These are phyloP conservation scores for Drosophila sp. DNA, from an alignment of 1,140 invertebrate genomes.

Conservation along the genomic window DNA sequence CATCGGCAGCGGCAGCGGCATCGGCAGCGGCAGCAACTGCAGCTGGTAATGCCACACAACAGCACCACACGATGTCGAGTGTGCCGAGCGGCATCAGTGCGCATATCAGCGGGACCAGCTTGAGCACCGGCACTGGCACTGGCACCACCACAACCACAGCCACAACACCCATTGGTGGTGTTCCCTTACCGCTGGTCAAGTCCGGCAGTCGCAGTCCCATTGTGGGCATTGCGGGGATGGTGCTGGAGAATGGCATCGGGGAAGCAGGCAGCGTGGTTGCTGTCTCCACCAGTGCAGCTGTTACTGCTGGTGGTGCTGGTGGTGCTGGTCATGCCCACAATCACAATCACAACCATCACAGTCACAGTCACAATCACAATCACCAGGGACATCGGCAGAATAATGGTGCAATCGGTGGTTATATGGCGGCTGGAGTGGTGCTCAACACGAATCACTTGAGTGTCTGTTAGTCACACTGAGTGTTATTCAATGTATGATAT, in stretches of 20 bases:
- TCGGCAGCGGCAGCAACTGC: conserved; percentile 1
- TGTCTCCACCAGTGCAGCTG: conserved; percentile 2
- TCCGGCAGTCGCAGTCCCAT: conserved; percentile 64
- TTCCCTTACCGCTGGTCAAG: conserved; percentile 49
- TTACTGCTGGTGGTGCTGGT: not conserved
- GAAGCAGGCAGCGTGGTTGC: conserved; percentile 32
- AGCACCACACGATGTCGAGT: conserved; percentile 68
- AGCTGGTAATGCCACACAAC: not conserved
- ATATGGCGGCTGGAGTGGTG: conserved; percentile 80
- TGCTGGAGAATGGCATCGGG: conserved; percentile 41
- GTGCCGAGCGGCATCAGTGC: conserved; percentile 81
- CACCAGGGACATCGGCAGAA: conserved; percentile 39
- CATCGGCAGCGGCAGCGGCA: conserved; percentile 4
- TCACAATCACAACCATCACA: conserved; percentile 48
- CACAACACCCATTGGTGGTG: conserved; percentile 72
- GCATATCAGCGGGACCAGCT: conserved; percentile 81
- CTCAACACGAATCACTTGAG: conserved; percentile 83
- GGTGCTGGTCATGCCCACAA: conserved; percentile 26
- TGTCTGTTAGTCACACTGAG: conserved; percentile 71
- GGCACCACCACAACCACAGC: conserved; percentile 73
- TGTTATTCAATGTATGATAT: conserved; percentile 15
- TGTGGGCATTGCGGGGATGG: conserved; percentile 55
- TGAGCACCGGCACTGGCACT: conserved; percentile 69
- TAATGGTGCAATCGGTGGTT: conserved; percentile 57
- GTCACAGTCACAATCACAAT: conserved; percentile 55